A percentile compares a stretch with the other conserved stretches of the same genome.
Conservation (phyloP, 2,888 invertebrate genomes). For the Empis stercorea region DNA sequence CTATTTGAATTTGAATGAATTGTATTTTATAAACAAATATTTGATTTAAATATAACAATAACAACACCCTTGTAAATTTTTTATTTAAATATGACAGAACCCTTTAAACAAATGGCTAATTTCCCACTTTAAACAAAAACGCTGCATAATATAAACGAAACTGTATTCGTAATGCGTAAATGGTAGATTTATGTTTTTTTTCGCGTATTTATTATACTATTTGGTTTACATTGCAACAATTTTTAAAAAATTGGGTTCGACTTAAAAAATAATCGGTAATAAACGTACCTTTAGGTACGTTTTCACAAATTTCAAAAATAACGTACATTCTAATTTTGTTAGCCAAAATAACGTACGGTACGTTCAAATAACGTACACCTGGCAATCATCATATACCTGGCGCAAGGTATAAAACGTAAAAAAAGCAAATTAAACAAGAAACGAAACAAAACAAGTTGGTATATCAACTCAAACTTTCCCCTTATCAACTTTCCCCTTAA, state of each 20-base stretch:
- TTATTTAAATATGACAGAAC: background rate
- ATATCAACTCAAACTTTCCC: no score
- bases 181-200: background rate
- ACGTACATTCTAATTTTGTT: background rate
- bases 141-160: conserved; percentile 1
- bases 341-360: background rate
- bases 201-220: background rate
- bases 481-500: no score
- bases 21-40: background rate
- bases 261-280: background rate
- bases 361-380: background rate
- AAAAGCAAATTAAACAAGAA: no score
- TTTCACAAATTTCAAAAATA: background rate
- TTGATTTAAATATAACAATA: background rate
- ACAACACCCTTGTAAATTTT: background rate
- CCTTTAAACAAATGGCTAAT: background rate
- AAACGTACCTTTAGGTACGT: background rate
- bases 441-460: no score
- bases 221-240: background rate
- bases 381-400: no score
- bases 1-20: background rate
- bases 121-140: background rate
- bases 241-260: background rate
- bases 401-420: no score
- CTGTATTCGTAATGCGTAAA: background rate